Base-by-base conservation (phyloP, 2,113 vertebrate genomes). In the Euleptes europaea region DNA sequence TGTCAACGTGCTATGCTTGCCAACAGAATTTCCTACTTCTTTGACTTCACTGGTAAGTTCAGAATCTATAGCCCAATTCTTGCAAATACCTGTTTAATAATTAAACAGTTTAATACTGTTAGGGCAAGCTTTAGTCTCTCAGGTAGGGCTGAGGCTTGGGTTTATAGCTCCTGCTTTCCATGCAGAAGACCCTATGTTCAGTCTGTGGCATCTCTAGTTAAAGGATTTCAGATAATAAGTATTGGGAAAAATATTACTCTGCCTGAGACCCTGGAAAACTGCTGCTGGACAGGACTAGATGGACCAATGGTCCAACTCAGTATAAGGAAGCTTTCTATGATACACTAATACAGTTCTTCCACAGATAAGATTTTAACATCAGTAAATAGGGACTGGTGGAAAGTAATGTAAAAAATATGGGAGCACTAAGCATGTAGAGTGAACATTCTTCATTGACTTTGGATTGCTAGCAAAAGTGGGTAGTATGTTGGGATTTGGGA, bases 1-100 rank as follows among this genome's bases (percentile, higher is more conserved):
- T 99, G 98, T 92, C 98, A 99, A 91, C 97, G 98, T 0, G 98
- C 97, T 85, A 99, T 99, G 99, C 92, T 99, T 92, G 98, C 99
- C 88, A 99, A 99, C 94, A 97, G 99, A 31, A 93, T 99, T 47
- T 99, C 99, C 47, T 99, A 98, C 95, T 99, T 96, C 86, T 99
- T 96, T 70, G 97, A 99, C 93, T 97, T 99, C 7, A 98, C 84
- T 83, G 99, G 99, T 99, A 94, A 21, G 90, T 79, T 31, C 38
- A 54, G 8, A 80, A 42, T 77, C 3, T 33, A 67, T 38, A 66
- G 60, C 47, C 63, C 35, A 66, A 2, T 75, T 19, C 47, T 21
- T 70, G 35, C 82, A 63, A 73, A 12, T 67, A 31, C 3, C 35
- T 57, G 60, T 49, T 23, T 2, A 23, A 40, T 33, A 2, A 1